Base-by-base conservation (phyloP, 2,797 vertebrate genomes). In the Cryptoprocta ferox region DNA sequence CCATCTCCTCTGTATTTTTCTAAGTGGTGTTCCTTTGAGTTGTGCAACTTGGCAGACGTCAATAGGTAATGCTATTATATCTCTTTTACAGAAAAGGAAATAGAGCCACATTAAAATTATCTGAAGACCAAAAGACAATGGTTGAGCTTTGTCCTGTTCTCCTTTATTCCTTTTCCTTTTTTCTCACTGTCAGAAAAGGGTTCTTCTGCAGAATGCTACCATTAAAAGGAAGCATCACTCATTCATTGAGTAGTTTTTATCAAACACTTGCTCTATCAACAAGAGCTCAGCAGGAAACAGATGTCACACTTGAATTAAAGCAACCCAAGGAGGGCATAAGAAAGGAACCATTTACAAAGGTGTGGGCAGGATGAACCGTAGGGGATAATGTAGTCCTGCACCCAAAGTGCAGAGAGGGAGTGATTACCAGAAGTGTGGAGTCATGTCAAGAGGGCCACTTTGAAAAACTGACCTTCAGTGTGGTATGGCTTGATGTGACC, bases 171-270 rank as follows among this genome's bases (percentile, higher is more conserved):
- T 83, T 78, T 90, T 79, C 6, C 53, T 81, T 73, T 65, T 70
- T 63, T 48, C 32, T 1, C n/a, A 19, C 37, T 42, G 16, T 30
- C 28, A 50, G 15, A 37, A 83, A 89, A 91, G 48, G 71, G 59
- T 61, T 79, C 26, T 75, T 66, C 65, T 91, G 26, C 50, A 86
- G 37, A 95, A 61, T 87, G 56, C 61, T 71, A 2, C 45, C 59
- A 28, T 30, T 21, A 59, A 61, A 84, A 88, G 78, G 81, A 89
- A 85, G 53, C 35, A 59, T 81, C 32, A 50, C 21, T 53, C 32
- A 91, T 79, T 94, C 59, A 81, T 3, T 70, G 86, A 89, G 71
- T 28, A 89, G 53, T 35, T 81, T 70, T 91, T 89, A 93, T 89
- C 68, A 32, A 35, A 53, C 68, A 4, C 59, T n/a, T 81, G 19